Conservation (phyloP, 2,113 vertebrate genomes). For the Tetraodon nigroviridis region DNA sequence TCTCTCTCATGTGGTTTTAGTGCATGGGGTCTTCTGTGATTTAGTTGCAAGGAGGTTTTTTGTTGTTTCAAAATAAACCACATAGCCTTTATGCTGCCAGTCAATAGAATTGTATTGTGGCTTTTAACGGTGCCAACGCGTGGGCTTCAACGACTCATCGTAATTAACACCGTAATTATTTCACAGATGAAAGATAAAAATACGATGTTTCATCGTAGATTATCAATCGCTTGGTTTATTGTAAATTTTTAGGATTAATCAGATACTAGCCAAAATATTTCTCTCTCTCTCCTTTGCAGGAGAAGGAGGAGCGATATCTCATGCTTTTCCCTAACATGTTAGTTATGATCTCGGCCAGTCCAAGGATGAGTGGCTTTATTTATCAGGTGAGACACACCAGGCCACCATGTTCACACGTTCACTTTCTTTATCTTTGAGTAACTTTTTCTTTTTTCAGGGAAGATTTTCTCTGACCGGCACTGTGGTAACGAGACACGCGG, state of each 20-base stretch:
- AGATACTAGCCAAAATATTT: not conserved
- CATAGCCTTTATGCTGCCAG: too few species aligned
- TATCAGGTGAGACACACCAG: conserved; percentile 81
- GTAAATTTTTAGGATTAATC: not conserved
- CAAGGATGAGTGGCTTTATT: conserved; percentile 97
- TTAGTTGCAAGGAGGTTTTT: not conserved
- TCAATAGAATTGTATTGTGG: too few species aligned
- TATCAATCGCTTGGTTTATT: too few species aligned
- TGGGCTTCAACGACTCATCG: too few species aligned
- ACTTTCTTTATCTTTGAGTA: not conserved
- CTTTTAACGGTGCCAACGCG: too few species aligned
- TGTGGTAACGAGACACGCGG: conserved; percentile 80
- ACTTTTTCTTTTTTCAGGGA: conserved; percentile 70
- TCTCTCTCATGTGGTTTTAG: not conserved
- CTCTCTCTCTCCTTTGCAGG: conserved; percentile 65
- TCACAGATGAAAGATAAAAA: too few species aligned
- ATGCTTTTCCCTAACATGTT: conserved; percentile 88
- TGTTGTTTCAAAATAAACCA: too few species aligned
- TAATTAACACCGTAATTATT: too few species aligned
- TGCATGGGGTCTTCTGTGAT: not conserved
- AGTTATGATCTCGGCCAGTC: conserved; percentile 91
- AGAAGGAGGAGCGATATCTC: conserved; percentile 93
- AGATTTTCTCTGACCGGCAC: conserved; percentile 82
- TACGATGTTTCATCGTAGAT: too few species aligned
- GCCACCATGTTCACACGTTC: not conserved